Evolutionary conservation across 2,113 vertebrate genomes (phyloP), one percentile per base, ranked within the genome.

Genomic region (Sorex araneus): DNA sequence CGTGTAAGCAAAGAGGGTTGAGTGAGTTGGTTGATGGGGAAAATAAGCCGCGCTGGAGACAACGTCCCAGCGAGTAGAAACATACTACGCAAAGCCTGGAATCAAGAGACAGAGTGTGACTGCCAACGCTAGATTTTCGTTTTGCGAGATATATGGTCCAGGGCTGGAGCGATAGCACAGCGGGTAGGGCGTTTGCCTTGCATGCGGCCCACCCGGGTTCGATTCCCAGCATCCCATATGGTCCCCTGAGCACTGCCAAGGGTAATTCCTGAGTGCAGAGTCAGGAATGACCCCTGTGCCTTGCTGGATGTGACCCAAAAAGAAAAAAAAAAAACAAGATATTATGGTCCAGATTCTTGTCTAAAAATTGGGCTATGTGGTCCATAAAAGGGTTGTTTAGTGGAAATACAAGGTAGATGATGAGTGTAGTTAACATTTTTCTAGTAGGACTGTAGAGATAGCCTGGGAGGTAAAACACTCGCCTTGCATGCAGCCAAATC

Each of bases 1-100:
- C 18, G 74, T 69, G 28, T 57, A 60, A 79, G 47, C 27, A 89
- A 74, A n/a, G n/a, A 19, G 47, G 63, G 32, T 80, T 81, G 92
- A 47, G 6, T 32, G 18, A n/a, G 15, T 63, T 73, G 19, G 19
- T 28, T 66, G 54, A 54, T 19, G 64, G 19, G 9, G 40, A 77
- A 54, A 54, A 83, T 32, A 34, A 73, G 34, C 28, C 8, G 40
- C 75, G 27, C 27, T 87, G 45, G 67, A n/a, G 34, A 84, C 64
- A 63, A 30, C 47, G 32, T 66, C 54, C 85, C 50, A 27, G 18
- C 66, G 30, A 77, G 50, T 32, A 30, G n/a, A 36, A 63, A 16
- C 28, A 15, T 54, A 32, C 50, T 2, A 0, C 27, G 19, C 23
- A 92, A 71, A 89, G 30, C 69, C 30, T 77, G 25, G 6, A n/a